Conservation (phyloP, 2,113 vertebrate species). For the Aspiorhynchus laticeps region DNA sequence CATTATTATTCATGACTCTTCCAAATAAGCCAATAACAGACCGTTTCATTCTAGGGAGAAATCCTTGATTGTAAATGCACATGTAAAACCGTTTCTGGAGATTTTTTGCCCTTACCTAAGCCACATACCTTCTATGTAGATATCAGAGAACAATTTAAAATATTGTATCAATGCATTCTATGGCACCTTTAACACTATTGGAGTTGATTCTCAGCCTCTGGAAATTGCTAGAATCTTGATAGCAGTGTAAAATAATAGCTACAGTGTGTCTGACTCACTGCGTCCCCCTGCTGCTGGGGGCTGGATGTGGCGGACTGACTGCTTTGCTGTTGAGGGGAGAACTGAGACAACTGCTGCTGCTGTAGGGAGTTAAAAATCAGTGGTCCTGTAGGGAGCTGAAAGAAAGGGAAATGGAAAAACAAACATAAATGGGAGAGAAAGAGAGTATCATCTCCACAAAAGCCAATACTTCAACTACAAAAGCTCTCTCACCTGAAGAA, state of each 20-base stretch:
- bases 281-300: conserved; percentile 83
- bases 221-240: background rate
- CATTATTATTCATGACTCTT: no score
- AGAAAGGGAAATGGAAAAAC: background rate
- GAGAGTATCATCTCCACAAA: background rate
- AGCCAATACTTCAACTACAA: background rate
- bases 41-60: no score
- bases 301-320: conserved; percentile 81
- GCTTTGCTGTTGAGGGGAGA: conserved; percentile 77
- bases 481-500: conserved; percentile 87
- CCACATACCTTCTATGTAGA: no score
- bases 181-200: background rate
- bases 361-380: conserved; percentile 89
- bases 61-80: no score
- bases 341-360: conserved; percentile 84
- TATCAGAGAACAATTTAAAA: no score
- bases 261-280: conserved; percentile 67
- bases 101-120: no score
- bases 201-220: background rate
- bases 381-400: conserved; percentile 83
- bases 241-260: background rate
- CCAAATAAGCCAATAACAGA: no score
- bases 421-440: background rate
- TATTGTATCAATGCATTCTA: no score
- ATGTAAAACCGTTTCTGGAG: no score